Percentiles rank a stretch among this genome's conserved stretches.
Evolutionary conservation across 2,113 vertebrate species (phyloP).

Genomic region (Heterochromis multidens): DNA sequence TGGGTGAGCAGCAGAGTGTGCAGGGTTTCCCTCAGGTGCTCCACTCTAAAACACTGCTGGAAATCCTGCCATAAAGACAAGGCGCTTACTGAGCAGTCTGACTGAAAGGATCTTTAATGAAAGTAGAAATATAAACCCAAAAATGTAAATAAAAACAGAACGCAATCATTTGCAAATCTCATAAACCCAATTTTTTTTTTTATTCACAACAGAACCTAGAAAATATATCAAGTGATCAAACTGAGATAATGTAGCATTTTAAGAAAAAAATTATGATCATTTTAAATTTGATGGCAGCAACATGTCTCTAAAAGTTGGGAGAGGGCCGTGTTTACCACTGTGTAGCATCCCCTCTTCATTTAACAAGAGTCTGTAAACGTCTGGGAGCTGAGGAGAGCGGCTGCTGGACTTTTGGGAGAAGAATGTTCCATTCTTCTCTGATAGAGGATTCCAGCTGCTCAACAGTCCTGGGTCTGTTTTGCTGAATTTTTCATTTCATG

Average conservation of each 20-base stretch:
- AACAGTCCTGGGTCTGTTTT: too few relatives aligned
- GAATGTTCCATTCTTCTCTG: too few relatives aligned
- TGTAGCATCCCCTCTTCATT: not conserved
- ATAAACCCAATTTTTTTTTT: not conserved
- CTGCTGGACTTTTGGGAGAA: too few relatives aligned
- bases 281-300: not conserved
- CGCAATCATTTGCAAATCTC: not conserved
- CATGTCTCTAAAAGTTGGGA: not conserved
- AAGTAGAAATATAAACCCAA: not conserved
- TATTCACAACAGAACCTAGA: not conserved
- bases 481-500: too few relatives aligned
- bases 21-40: not conserved
- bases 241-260: not conserved
- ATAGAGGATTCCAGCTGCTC: too few relatives aligned
- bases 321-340: not conserved
- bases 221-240: accelerated
- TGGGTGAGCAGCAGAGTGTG: constrained; percentile 78
- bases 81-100: not conserved
- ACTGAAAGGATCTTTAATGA: not conserved
- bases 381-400: not conserved
- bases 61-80: too few relatives aligned
- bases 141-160: not conserved
- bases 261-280: accelerated
- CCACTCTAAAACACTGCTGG: too few relatives aligned
- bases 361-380: too few relatives aligned